Conservation (phyloP, 30 jellyfish, hydroid and myxozoan species). For the Haliclystus octoradiatus region DNA sequence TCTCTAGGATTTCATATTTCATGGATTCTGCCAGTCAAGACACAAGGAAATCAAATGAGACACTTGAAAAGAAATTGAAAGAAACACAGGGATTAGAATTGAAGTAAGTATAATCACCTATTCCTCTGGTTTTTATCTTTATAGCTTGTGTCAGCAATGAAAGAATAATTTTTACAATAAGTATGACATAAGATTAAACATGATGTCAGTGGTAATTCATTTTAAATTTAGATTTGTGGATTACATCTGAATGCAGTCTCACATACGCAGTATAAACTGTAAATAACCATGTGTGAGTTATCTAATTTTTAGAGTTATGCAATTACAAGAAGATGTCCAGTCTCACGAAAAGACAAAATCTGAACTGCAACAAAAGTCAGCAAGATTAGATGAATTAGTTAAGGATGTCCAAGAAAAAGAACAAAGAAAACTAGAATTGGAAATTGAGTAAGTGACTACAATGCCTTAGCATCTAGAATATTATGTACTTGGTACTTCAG, state of each 20-base stretch:
- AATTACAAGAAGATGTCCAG: constrained; percentile 32
- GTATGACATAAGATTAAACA: no score
- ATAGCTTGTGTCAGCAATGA: no score
- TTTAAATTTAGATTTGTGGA: no score
- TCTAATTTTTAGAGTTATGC: constrained; percentile 18
- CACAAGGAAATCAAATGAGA: constrained; percentile 82
- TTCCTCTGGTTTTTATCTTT: no score
- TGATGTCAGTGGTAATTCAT: no score
- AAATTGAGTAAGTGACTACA: constrained; percentile 53
- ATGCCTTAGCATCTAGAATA: no score
- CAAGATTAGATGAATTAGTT: constrained; percentile 28
- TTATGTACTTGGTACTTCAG: no score
- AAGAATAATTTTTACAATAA: no score
- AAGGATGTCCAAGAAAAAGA: constrained; percentile 26
- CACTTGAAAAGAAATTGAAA: constrained; percentile 64
- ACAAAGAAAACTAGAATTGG: constrained; percentile 52
- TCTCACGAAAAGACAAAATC: constrained; percentile 35
- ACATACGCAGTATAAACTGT: no score
- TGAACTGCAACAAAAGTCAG: constrained; percentile 34
- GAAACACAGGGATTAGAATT: constrained; percentile 60
- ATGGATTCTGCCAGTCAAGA: constrained; percentile 95
- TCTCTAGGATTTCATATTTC: constrained; percentile 54
- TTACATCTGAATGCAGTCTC: no score
- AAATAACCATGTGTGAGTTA: no score
- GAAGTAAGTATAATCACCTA: constrained; percentile 32